These are phyloP conservation scores for Scartelaos histophorus DNA, from an alignment of 2,113 vertebrate species.

Conservation along the genomic window DNA sequence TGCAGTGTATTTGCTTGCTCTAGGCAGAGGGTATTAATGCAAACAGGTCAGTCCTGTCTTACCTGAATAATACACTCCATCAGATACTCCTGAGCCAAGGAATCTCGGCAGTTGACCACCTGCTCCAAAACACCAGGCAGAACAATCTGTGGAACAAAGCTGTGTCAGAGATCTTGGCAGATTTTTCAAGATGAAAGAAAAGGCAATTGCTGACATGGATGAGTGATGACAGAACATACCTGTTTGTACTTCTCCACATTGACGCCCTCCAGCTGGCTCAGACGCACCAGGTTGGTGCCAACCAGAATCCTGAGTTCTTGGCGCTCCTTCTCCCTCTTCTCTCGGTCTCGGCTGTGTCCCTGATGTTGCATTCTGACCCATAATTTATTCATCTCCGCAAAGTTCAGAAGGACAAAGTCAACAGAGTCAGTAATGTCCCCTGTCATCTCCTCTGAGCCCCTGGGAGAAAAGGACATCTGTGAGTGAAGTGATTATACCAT, in stretches of 20 bases:
- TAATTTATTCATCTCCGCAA: slow-evolving; percentile 98
- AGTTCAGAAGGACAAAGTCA: slow-evolving; percentile 97
- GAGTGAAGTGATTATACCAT: not conserved
- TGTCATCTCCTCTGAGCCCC: slow-evolving; percentile 89
- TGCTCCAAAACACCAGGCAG: slow-evolving; percentile 94
- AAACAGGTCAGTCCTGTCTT: not conserved
- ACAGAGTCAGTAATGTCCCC: slow-evolving; percentile 97
- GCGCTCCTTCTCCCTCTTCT: slow-evolving; percentile 94
- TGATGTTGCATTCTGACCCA: slow-evolving; percentile 99
- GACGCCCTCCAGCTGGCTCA: slow-evolving; percentile 96
- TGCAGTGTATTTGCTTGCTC: too few species aligned
- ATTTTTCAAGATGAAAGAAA: too few species aligned
- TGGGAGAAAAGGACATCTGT: slow-evolving; percentile 16
- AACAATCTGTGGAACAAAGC: slow-evolving; percentile 81
- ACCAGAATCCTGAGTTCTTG: slow-evolving; percentile 96
- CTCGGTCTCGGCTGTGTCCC: slow-evolving; percentile 94
- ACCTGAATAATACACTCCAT: slow-evolving; percentile 99
- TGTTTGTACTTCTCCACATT: slow-evolving; percentile 98
- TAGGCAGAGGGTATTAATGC: not conserved
- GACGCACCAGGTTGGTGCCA: slow-evolving; percentile 95
- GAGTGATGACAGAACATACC: slow-evolving; percentile 61
- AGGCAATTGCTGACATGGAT: not conserved
- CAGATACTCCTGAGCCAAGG: slow-evolving; percentile 97
- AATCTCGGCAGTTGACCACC: slow-evolving; percentile 97
- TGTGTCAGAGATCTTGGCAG: not conserved